Percentiles rank a stretch among this genome's conserved stretches.
Conservation (phyloP, 2,888 invertebrate species). For the Embidobia sp. region DNA sequence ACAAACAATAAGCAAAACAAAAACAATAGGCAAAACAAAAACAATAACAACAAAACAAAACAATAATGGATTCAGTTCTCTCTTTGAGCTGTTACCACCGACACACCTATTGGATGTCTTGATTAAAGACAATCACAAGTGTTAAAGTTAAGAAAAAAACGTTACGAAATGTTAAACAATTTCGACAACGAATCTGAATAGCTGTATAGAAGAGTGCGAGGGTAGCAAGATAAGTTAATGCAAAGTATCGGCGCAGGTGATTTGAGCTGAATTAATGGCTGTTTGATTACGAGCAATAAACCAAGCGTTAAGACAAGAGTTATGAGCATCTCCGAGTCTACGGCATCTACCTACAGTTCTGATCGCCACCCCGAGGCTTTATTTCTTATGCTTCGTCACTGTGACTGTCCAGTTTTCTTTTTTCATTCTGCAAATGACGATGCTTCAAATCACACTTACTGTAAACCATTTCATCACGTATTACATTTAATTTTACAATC, state of each 20-base stretch:
- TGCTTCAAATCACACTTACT: constrained; percentile 18
- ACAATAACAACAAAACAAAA: too few species aligned
- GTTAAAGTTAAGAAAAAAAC: too few species aligned
- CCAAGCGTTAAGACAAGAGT: constrained; percentile 80
- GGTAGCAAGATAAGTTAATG: constrained; percentile 15
- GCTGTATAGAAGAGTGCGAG: too few species aligned
- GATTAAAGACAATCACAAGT: too few species aligned
- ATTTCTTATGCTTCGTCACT: constrained; percentile 66
- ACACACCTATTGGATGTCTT: too few species aligned
- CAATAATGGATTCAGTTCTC: too few species aligned
- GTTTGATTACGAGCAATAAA: constrained; percentile 82
- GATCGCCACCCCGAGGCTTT: constrained; percentile 75
- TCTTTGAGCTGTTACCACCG: too few species aligned
- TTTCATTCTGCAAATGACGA: constrained; percentile 45
- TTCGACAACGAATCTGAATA: too few species aligned
- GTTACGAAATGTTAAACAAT: too few species aligned
- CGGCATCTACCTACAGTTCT: constrained; percentile 71
- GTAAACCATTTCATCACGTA: constrained; percentile 34
- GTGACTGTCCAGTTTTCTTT: constrained; percentile 42
- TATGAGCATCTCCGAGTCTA: constrained; percentile 77
- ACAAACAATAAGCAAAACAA: too few species aligned
- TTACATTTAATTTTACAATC: constrained; percentile 33
- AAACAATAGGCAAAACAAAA: too few species aligned
- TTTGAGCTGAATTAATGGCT: constrained; percentile 81
- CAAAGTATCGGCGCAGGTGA: constrained; percentile 75